Conservation (phyloP, 1,140 invertebrate species). For the Drosophila parvula region DNA sequence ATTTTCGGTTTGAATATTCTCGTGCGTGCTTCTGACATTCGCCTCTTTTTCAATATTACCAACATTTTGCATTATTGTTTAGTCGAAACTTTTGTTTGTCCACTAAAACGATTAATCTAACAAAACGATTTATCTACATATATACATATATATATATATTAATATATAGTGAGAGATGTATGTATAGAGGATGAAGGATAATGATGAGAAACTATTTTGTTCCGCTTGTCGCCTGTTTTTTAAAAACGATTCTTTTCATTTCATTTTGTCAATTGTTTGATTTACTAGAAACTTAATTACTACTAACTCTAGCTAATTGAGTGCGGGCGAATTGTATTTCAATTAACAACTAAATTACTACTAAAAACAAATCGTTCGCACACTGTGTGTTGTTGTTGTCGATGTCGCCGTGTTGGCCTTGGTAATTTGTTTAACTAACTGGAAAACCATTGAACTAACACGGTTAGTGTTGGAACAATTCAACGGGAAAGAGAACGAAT, state of each 20-base stretch:
- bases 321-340: slow-evolving; percentile 48
- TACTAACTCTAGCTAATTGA: slow-evolving; percentile 70
- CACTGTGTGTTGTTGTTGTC: slow-evolving; percentile 36
- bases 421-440: slow-evolving; percentile 62
- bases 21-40: slow-evolving; percentile 36
- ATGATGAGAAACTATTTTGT: slow-evolving; percentile 83
- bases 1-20: slow-evolving; percentile 30
- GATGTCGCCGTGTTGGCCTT: slow-evolving; percentile 38
- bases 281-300: slow-evolving; percentile 58
- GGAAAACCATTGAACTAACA: slow-evolving; percentile 49
- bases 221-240: slow-evolving; percentile 84
- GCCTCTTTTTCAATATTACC: slow-evolving; percentile 14
- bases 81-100: slow-evolving; percentile 38
- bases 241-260: slow-evolving; percentile 63
- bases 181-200: slow-evolving; percentile 47
- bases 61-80: slow-evolving; percentile 28
- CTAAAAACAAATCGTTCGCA: slow-evolving; percentile 49
- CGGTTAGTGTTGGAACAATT: background rate
- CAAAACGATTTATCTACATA: slow-evolving; percentile 41
- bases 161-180: slow-evolving; percentile 31
- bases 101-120: slow-evolving; percentile 46
- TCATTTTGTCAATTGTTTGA: slow-evolving; percentile 51
- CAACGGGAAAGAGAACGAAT: background rate
- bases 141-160: slow-evolving; percentile 19
- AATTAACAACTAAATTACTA: slow-evolving; percentile 45